A percentile compares a stretch with the other conserved stretches of the same genome.
phyloP scores from a whole-genome alignment of 2,113 vertebrate genomes.

The Leptobrachium ailaonicum region DNA sequence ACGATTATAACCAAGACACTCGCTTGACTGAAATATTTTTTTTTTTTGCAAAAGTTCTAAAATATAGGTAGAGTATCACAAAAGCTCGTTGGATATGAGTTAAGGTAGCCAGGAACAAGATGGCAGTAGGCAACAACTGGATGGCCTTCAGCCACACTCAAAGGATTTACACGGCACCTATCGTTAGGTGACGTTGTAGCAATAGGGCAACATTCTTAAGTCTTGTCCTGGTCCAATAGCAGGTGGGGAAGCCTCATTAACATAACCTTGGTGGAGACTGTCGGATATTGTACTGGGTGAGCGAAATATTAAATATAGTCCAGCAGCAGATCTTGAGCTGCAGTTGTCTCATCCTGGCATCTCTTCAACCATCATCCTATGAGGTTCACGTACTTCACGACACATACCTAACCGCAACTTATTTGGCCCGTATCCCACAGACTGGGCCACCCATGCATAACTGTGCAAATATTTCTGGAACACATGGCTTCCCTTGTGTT shows the following conservation, averaged over 20 bases:
- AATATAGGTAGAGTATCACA: too few species aligned
- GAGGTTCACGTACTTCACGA: slow-evolving; percentile 1
- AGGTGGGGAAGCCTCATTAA: background rate
- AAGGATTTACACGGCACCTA: too few species aligned
- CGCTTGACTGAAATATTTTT: too few species aligned
- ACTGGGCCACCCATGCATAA: background rate
- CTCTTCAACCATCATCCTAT: background rate
- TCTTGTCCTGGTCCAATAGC: background rate
- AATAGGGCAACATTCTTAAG: too few species aligned
- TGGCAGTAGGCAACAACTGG: too few species aligned
- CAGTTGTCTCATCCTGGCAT: background rate
- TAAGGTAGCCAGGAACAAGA: too few species aligned
- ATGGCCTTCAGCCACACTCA: too few species aligned
- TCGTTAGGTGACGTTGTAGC: too few species aligned
- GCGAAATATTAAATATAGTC: background rate
- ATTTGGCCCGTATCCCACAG: slow-evolving; percentile 14
- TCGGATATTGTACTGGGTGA: background rate
- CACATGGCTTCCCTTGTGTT: background rate
- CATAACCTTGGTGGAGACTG: background rate
- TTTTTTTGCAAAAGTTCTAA: too few species aligned
- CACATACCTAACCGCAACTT: background rate
- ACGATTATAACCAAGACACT: too few species aligned
- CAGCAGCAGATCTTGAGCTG: background rate
- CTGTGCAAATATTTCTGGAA: slow-evolving; percentile 8
- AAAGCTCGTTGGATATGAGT: too few species aligned